Evolutionary conservation across 1,140 invertebrate species (phyloP).

Genomic region (Pseudomyrmex pallidus): DNA sequence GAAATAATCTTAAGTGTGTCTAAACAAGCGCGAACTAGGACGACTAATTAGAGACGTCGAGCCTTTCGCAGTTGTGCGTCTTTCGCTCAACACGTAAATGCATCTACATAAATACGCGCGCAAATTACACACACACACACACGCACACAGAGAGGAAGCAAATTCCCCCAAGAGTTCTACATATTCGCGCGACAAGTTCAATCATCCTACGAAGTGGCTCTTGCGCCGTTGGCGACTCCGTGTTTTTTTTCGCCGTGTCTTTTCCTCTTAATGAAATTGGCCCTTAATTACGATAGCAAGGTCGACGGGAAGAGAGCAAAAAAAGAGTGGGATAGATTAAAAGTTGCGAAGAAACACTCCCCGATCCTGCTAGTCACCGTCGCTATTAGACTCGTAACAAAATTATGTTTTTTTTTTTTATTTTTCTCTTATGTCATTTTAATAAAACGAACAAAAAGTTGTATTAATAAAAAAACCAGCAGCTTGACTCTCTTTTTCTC

Average conservation of each 20-base stretch:
- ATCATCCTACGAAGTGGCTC: slow-evolving; percentile 41
- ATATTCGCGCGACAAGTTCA: slow-evolving; percentile 54
- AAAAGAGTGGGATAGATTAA: slow-evolving; percentile 14
- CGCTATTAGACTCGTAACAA: too few species aligned
- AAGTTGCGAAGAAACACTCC: slow-evolving; percentile 9
- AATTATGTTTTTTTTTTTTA: too few species aligned
- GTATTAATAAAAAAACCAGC: background rate
- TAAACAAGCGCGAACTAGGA: slow-evolving; percentile 67
- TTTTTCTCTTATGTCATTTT: background rate
- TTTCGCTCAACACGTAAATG: background rate
- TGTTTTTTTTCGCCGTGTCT: slow-evolving; percentile 10
- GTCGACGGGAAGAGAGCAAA: background rate
- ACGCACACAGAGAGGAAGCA: background rate
- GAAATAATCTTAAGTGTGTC: slow-evolving; percentile 57
- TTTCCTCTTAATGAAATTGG: slow-evolving; percentile 56
- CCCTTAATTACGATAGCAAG: slow-evolving; percentile 47
- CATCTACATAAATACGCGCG: slow-evolving; percentile 12
- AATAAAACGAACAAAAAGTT: slow-evolving; percentile 10
- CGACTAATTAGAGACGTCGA: slow-evolving; percentile 73
- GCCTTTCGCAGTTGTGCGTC: slow-evolving; percentile 40
- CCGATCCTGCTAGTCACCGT: background rate
- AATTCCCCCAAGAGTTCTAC: slow-evolving; percentile 48
- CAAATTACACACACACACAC: background rate
- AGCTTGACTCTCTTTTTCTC: background rate
- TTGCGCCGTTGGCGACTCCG: slow-evolving; percentile 37